Evolutionary conservation across 2,888 invertebrate genomes (phyloP), one percentile per base, ranked within the genome.

Genomic region (Agonopterix heracliana): DNA sequence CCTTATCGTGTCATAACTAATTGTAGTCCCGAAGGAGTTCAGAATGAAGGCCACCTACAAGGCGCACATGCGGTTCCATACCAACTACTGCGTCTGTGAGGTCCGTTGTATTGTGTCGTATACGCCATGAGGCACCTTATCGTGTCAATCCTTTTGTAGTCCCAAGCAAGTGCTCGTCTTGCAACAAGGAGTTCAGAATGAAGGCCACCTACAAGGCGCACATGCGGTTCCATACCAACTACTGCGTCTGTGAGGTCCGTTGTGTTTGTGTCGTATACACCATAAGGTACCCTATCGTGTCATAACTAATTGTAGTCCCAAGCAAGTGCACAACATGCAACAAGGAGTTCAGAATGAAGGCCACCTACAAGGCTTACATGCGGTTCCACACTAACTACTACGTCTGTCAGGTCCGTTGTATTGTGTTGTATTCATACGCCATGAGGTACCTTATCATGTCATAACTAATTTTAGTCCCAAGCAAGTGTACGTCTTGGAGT

Each of bases 61-160:
- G 5, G 79, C 86, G 0, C 86, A 87, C n/a, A 68, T 83, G 66
- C 53, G 86, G 9, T 84, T 83, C 17, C 86, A 87, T 48, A 86
- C 83, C 0, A 79, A 82, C 47, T 86, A 76, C 58, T 85, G 84
- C 46, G 79, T 87, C 0, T 87, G 86, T 47, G 86, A 87, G 79
- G 86, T 85, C 13, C 57, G 68, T 42, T 17, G 26, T 36, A 3
- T 26, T n/a, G n/a, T n/a, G n/a, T n/a, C n/a, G n/a, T n/a, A n/a
- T n/a, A n/a, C n/a, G n/a, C n/a, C n/a, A n/a, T n/a, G n/a, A n/a
- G n/a, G n/a, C n/a, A n/a, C n/a, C n/a, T n/a, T n/a, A n/a, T n/a
- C n/a, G n/a, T n/a, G n/a, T n/a, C n/a, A n/a, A n/a, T n/a, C n/a
- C n/a, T n/a, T n/a, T 51, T n/a, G 2, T 50, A 1, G 51, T 72